These are phyloP conservation scores for Apostichopus parvimensis DNA, from an alignment of 35 echinoderm and acorn worm genomes.

Conservation along the genomic window DNA sequence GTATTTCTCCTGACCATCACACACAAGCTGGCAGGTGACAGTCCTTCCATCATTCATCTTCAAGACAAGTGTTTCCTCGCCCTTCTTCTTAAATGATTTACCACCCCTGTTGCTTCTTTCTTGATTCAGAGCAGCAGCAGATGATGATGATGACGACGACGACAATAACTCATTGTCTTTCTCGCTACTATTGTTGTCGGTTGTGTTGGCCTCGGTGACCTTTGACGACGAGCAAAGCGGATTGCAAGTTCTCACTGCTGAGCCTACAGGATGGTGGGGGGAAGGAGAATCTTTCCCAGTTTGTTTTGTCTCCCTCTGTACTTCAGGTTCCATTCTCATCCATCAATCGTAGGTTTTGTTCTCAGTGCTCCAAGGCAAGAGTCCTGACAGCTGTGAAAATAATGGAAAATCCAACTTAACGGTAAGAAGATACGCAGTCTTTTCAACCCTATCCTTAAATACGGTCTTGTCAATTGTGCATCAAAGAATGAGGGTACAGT, in stretches of 20 bases:
- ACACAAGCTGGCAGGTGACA: slow-evolving; percentile 44
- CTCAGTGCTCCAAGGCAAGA: slow-evolving; percentile 15
- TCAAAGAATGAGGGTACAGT: too few species aligned
- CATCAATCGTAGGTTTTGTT: background rate
- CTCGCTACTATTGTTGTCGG: background rate
- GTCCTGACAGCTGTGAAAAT: slow-evolving; percentile 1
- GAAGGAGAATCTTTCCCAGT: slow-evolving; percentile 34
- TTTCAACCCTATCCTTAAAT: too few species aligned
- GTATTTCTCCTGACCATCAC: slow-evolving; percentile 45
- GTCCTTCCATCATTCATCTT: slow-evolving; percentile 54
- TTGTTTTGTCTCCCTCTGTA: background rate
- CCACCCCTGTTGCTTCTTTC: background rate
- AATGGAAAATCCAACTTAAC: too few species aligned
- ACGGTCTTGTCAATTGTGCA: too few species aligned
- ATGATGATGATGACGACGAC: too few species aligned
- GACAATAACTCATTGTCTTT: background rate
- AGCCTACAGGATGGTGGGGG: background rate
- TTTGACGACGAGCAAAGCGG: background rate
- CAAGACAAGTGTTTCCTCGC: slow-evolving; percentile 42
- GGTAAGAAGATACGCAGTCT: too few species aligned
- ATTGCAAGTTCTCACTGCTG: background rate
- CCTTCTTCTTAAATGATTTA: background rate
- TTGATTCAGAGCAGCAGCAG: background rate
- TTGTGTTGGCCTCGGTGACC: slow-evolving; percentile 1
- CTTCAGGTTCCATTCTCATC: slow-evolving; percentile 49